A percentile compares a stretch with the other conserved stretches of the same genome.
Evolutionary conservation across 1,140 invertebrate species (phyloP).

Genomic region (Forficula auricularia): DNA sequence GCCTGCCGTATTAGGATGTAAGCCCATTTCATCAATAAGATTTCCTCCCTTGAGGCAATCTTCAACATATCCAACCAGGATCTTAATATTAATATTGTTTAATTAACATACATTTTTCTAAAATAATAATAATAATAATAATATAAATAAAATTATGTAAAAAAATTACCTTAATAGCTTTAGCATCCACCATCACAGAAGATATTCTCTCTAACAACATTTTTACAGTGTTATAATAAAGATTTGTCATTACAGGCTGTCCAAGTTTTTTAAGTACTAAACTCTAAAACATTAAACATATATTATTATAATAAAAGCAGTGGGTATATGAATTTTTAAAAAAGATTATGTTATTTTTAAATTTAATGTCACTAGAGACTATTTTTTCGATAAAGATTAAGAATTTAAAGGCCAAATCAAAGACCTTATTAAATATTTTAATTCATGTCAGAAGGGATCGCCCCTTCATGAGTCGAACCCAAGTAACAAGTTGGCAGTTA

Average conservation of each 20-base stretch:
- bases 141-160: background rate
- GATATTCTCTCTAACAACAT: conserved; percentile 84
- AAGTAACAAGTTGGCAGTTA: no score
- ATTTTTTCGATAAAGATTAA: no score
- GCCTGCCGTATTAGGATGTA: conserved; percentile 59
- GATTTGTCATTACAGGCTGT: conserved; percentile 80
- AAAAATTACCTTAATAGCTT: conserved; percentile 44
- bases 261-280: conserved; percentile 84
- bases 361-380: no score
- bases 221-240: conserved; percentile 90
- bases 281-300: conserved; percentile 33
- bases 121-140: conserved; percentile 34
- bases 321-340: conserved; percentile 1
- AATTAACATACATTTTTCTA: background rate
- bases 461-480: no score
- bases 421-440: no score
- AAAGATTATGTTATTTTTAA: background rate
- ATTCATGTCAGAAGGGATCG: no score
- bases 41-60: conserved; percentile 49
- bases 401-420: no score
- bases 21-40: conserved; percentile 52
- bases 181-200: conserved; percentile 86
- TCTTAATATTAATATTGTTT: conserved; percentile 17
- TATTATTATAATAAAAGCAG: no score
- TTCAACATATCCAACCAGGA: conserved; percentile 49